phyloP scores from a whole-genome alignment of 2,113 vertebrate species.

The Plectropomus leopardus region DNA sequence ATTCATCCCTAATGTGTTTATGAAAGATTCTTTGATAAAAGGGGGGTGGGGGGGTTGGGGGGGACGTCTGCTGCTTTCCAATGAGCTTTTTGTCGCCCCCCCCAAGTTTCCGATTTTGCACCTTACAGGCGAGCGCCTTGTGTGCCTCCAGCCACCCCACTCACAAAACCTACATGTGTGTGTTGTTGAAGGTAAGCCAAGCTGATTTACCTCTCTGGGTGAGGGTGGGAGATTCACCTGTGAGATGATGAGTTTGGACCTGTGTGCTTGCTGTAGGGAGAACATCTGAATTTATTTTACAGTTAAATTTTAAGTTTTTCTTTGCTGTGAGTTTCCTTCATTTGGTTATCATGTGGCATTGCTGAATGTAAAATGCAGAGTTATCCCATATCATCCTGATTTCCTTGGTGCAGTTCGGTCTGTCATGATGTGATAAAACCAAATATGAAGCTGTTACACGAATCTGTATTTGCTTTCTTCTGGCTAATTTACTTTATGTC shows the following conservation, averaged over 20 bases:
- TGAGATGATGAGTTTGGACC: slow-evolving; percentile 11
- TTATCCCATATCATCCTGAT: not conserved
- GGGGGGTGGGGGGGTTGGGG: too few relatives aligned
- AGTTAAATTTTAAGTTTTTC: not conserved
- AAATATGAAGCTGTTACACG: not conserved
- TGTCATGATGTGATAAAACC: not conserved
- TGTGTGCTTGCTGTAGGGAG: not conserved
- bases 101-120: slow-evolving; percentile 77
- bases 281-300: not conserved
- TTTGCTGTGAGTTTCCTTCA: not conserved
- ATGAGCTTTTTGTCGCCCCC: slow-evolving; percentile 83
- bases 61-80: slow-evolving; percentile 84
- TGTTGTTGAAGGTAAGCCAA: slow-evolving; percentile 79
- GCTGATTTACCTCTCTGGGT: slow-evolving; percentile 71
- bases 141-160: slow-evolving; percentile 48
- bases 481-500: not conserved
- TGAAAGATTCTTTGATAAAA: slow-evolving; percentile 87
- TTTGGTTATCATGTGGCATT: not conserved
- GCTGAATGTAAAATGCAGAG: not conserved
- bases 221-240: not conserved
- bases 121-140: slow-evolving; percentile 62
- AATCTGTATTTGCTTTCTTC: not conserved
- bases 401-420: not conserved
- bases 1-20: slow-evolving; percentile 86
- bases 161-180: slow-evolving; percentile 68